phyloP scores from a whole-genome alignment of 2,797 vertebrate genomes.

The Labroides dimidiatus region DNA sequence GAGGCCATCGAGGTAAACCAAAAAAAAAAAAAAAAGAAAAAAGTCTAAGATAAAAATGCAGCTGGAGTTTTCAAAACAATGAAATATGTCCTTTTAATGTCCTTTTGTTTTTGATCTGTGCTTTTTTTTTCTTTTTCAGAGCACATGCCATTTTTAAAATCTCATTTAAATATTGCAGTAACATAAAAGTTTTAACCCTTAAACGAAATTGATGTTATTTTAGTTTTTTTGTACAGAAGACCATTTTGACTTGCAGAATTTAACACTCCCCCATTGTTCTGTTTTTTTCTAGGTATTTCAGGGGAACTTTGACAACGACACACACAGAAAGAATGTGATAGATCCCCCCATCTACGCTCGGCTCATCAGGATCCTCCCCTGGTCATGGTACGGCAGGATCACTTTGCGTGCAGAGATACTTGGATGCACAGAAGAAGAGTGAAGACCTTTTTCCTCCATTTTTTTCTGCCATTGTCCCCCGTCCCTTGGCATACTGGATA shows the following conservation, averaged over 20 bases:
- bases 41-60: slow-evolving; percentile 16
- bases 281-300: slow-evolving; percentile 91
- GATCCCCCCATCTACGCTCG: slow-evolving; percentile 93
- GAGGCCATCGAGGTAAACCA: slow-evolving; percentile 34
- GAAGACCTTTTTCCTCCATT: slow-evolving; percentile 62
- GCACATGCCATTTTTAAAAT: too few species aligned
- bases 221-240: neutral
- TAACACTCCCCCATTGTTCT: neutral
- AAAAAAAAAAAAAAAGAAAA: slow-evolving; percentile 22
- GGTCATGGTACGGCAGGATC: slow-evolving; percentile 99
- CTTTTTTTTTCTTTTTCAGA: too few species aligned
- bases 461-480: slow-evolving; percentile 42
- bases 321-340: slow-evolving; percentile 98
- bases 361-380: slow-evolving; percentile 94
- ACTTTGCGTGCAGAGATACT: slow-evolving; percentile 95
- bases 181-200: too few species aligned
- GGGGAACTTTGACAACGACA: slow-evolving; percentile 99
- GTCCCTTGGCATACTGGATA: slow-evolving; percentile 71
- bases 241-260: neutral
- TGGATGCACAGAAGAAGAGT: slow-evolving; percentile 94
- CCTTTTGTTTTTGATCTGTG: too few species aligned
- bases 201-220: neutral
- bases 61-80: slow-evolving; percentile 2
- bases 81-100: too few species aligned
- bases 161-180: too few species aligned